Base-by-base conservation (phyloP, 2,888 invertebrate species). In the Pseudanteris insignis region DNA sequence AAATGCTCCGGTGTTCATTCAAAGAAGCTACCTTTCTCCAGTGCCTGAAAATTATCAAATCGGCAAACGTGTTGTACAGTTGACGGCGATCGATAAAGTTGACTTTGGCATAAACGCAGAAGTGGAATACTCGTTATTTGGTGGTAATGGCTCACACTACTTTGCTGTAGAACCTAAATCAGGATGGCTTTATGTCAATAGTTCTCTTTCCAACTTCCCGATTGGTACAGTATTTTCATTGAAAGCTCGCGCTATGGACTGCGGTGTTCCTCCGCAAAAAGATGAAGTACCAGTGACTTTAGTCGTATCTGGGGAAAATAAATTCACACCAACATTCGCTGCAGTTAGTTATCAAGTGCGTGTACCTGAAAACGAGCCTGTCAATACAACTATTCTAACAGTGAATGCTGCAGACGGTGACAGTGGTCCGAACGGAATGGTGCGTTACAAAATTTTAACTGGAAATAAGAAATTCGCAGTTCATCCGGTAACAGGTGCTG, bases 51-150 rank as follows among this genome's bases (percentile, higher is more conserved):
- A 88, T 66, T 90, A 91, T 0, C 79, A 82, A 0, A 75, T 86
- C 2, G 91, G 90, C 0, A 89, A 90, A 76, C 86, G 85, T 63
- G 85, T 96, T 10, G 82, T 92, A 6, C 87, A 86, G 74, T 82
- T 94, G 2, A 79, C 85, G 43, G 94, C 94, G 0, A 86, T 83
- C 68, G 94, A 94, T 77, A 85, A 86, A 12, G 83, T 87, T 37
- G 94, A 95, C 75, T 91, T 88, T 70, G 94, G 94, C 1, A 89
- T 93, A 14, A 95, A 95, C 81, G 92, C 94, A 1, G 91, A 94
- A 81, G 86, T 96, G 44, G 89, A 90, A 68, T 96, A 95, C 77
- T 81, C 84, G 11, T 82, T 90, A 33, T 82, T 85, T 1, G 86
- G 86, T 41, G 91, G 92, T 2, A 95, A 94, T 78, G 91, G 90